These are phyloP conservation scores for Erithacus rubecula DNA, from an alignment of 2,797 vertebrate species.

Conservation along the genomic window DNA sequence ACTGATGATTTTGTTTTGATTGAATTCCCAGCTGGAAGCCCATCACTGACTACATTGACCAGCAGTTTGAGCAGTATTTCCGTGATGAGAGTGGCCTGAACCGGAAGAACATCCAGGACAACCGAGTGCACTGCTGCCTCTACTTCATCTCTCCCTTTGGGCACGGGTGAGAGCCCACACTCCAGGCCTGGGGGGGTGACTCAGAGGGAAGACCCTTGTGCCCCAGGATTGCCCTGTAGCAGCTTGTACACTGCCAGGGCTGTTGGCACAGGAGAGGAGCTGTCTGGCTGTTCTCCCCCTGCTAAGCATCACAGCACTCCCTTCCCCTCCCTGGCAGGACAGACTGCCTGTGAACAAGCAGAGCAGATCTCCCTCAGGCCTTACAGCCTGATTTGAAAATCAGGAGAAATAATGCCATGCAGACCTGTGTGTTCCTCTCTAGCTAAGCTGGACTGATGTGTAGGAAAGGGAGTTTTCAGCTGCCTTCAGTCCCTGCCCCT, in stretches of 20 bases:
- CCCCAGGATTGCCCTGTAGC: neutral
- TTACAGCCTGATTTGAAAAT: neutral
- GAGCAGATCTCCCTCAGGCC: neutral
- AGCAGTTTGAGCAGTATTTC: constrained; percentile 99
- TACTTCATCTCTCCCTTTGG: constrained; percentile 98
- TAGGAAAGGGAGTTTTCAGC: neutral
- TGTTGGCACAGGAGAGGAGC: neutral
- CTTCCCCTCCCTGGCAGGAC: neutral
- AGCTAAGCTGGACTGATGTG: neutral
- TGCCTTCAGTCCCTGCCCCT: neutral
- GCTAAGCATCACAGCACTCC: neutral
- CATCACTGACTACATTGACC: constrained; percentile 97
- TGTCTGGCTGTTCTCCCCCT: neutral
- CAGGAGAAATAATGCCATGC: neutral
- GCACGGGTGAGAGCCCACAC: constrained; percentile 82
- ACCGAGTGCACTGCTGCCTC: constrained; percentile 97
- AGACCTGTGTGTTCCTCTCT: neutral
- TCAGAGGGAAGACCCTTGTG: neutral
- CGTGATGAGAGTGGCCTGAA: constrained; percentile 97
- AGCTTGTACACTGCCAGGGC: neutral
- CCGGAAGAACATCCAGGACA: constrained; percentile 98
- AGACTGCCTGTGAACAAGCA: neutral
- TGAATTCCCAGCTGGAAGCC: constrained; percentile 88
- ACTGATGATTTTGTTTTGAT: neutral
- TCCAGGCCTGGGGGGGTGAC: accelerated